Percentiles rank a stretch among this genome's conserved stretches.
These are phyloP conservation scores for Punctoribates punctum DNA, from an alignment of 2,888 invertebrate species.

Conservation along the genomic window DNA sequence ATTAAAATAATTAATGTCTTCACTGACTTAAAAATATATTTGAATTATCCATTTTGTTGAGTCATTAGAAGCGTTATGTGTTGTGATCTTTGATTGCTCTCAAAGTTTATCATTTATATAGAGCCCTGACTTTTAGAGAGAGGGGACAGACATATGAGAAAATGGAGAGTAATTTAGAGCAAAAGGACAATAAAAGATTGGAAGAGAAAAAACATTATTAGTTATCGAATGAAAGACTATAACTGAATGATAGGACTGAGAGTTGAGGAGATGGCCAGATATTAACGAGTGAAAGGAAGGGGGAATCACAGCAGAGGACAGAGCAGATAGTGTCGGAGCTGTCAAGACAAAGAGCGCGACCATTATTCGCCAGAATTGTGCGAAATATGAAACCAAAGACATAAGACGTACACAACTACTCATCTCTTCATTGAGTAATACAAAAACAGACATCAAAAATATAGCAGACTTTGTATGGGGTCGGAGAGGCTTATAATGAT, in stretches of 20 bases:
- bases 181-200: conserved; percentile 23
- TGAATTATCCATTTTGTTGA: conserved; percentile 15
- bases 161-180: conserved; percentile 25
- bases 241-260: not conserved
- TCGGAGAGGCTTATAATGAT: conserved; percentile 21
- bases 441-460: not conserved
- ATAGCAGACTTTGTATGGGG: not conserved
- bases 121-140: not conserved
- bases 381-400: conserved; percentile 8
- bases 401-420: not conserved
- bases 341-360: conserved; percentile 16
- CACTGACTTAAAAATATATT: not conserved
- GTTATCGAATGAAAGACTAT: conserved; percentile 3
- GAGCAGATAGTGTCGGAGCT: conserved; percentile 30
- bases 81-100: conserved; percentile 26
- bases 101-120: conserved; percentile 25
- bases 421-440: not conserved
- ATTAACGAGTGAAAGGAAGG: not conserved
- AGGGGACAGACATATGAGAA: not conserved
- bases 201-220: not conserved
- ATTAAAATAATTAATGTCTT: conserved; percentile 33
- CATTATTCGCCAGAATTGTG: conserved; percentile 21
- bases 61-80: conserved; percentile 12
- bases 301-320: not conserved
- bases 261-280: conserved; percentile 26